Percentiles rank a stretch among this genome's conserved stretches.
Conservation (phyloP, 2,113 vertebrate species). For the Cynocephalus volans region DNA sequence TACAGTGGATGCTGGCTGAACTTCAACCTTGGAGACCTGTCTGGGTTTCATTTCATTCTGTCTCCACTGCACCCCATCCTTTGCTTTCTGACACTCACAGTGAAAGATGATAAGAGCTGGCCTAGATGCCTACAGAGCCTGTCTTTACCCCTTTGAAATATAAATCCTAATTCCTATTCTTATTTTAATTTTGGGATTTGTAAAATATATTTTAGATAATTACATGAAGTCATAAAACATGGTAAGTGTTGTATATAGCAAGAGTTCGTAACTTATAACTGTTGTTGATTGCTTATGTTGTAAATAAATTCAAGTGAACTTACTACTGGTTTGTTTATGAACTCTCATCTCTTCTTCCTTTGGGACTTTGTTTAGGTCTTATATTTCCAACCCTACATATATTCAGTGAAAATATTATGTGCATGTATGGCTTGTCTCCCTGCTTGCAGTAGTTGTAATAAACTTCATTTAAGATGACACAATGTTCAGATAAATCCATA, state of each 20-base stretch:
- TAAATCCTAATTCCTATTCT: not conserved
- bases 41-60: not conserved
- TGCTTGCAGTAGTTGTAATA: not conserved
- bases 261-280: not conserved
- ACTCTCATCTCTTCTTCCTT: not conserved
- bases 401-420: not conserved
- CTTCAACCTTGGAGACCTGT: not conserved
- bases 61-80: not conserved
- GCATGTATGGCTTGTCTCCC: not conserved
- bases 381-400: rapidly evolving
- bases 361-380: not conserved
- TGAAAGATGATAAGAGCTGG: not conserved
- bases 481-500: not conserved
- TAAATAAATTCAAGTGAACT: not conserved
- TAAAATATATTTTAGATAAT: not conserved
- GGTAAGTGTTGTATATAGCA: not conserved
- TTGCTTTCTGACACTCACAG: not conserved
- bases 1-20: not conserved
- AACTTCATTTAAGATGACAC: not conserved
- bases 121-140: not conserved
- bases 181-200: not conserved
- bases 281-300: not conserved
- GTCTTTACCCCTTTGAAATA: not conserved
- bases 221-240: not conserved
- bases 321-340: not conserved